Base-by-base conservation (phyloP, 2,113 vertebrate species). In the Cyphomyrus discorhynchus region DNA sequence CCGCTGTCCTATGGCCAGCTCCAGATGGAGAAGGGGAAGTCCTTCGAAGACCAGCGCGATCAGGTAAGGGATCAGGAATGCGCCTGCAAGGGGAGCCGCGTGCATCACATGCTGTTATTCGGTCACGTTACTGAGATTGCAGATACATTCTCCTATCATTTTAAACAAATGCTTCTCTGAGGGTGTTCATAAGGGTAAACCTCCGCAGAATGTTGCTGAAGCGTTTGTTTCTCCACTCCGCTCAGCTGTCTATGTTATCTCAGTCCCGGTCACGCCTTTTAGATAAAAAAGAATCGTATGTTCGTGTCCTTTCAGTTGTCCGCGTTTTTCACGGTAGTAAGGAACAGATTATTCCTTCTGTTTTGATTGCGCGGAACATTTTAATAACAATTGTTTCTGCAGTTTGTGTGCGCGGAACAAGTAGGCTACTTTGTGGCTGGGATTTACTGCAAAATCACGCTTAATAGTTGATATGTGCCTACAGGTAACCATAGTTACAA, bases 51-150 rank as follows among this genome's bases (percentile, higher is more conserved):
- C 88, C 90, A 98, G 92, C 1, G 96, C 96, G 0, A 97, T 92
- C 89, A 93, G 0, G 62, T 97, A 97, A 1, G 97, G 97, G 52
- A 97, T 95, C 87, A 97, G 94, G 92, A 97, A 97, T 0, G 97
- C 96, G 1, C 97, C 97, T 97, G 93, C 0, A 83, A 92, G 70
- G 27, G 92, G 0, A 91, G 35, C 10, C 62, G 0, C 21, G 31
- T 39, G 85, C 27, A 45, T 0, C 39, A 17, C 31, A 7, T 39
- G 39, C 7, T 42, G 35, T 82, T n/a, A 82, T 27, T 66, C 62
- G 8, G 62, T 45, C 77, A 82, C 77, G 35, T 27, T 42, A 6
- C 35, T 82, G 35, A 45, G 5, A 19, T 19, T 45, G 62, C 62
- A 4, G 62, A 31, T 19, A 80, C 74, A 15, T 80, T 80, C 35